These are phyloP conservation scores for Rhimphoctona megacephalus DNA, from an alignment of 2,888 invertebrate species.

Conservation along the genomic window DNA sequence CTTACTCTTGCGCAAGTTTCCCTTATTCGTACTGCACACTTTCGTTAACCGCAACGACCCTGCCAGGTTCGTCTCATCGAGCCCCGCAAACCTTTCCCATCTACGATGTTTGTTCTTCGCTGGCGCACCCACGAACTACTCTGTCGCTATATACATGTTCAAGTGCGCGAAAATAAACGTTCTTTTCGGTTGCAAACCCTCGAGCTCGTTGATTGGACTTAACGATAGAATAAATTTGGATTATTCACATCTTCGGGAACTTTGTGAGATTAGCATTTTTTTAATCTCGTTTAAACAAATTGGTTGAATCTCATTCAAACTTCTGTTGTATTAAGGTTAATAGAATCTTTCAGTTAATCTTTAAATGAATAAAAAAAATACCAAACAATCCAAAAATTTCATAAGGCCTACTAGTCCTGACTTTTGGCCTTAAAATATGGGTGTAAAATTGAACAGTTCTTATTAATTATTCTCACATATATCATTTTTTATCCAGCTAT, in stretches of 20 bases:
- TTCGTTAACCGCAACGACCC: conserved; percentile 49
- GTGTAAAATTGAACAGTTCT: neutral
- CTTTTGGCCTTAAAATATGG: neutral
- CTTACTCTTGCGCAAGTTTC: conserved; percentile 32
- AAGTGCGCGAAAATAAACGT: conserved; percentile 23
- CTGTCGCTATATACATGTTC: neutral
- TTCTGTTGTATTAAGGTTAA: neutral
- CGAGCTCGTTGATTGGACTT: conserved; percentile 31
- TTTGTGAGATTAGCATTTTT: conserved; percentile 1
- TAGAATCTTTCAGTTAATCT: neutral
- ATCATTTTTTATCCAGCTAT: neutral
- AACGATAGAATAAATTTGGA: conserved; percentile 51
- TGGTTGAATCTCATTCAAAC: conserved; percentile 12
- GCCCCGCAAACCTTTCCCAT: conserved; percentile 31
- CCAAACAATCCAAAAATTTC: neutral
- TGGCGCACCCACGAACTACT: conserved; percentile 30
- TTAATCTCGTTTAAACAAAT: conserved; percentile 14
- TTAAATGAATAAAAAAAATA: neutral
- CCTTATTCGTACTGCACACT: conserved; percentile 51
- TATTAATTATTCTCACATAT: neutral
- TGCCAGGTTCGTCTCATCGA: conserved; percentile 18
- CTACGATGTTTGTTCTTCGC: conserved; percentile 55
- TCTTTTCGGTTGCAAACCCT: conserved; percentile 20
- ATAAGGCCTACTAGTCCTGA: neutral
- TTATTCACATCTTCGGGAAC: conserved; percentile 18